Percentiles rank a stretch among this genome's conserved stretches.
phyloP scores from a whole-genome alignment of 2,888 invertebrate genomes.

The Aphodius granarius region DNA sequence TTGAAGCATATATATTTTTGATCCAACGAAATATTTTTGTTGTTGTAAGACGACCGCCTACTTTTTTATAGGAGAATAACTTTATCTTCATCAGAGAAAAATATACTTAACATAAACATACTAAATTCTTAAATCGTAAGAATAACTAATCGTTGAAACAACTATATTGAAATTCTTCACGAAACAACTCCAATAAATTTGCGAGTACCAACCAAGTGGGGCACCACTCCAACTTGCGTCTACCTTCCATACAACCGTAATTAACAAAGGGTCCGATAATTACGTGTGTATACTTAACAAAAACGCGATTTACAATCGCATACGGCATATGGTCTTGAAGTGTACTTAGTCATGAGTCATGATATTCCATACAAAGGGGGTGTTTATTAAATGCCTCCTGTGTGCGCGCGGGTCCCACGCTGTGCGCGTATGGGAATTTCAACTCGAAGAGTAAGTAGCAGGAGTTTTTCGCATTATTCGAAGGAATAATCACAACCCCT shows the following conservation, averaged over 20 bases:
- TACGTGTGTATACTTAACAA: conserved; percentile 22
- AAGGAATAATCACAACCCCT: neutral
- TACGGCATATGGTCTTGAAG: neutral
- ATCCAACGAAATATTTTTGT: too few species aligned
- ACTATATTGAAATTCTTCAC: too few species aligned
- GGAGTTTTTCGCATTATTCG: neutral
- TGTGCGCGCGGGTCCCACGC: conserved; percentile 35
- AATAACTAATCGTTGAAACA: too few species aligned
- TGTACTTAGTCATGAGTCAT: conserved; percentile 23
- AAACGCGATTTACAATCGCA: conserved; percentile 20
- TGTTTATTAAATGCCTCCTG: conserved; percentile 36
- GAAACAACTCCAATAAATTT: too few species aligned
- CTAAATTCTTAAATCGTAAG: too few species aligned
- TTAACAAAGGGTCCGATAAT: conserved; percentile 22
- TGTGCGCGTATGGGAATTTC: conserved; percentile 35
- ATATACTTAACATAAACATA: too few species aligned
- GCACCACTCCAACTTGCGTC: neutral
- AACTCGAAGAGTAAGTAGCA: neutral
- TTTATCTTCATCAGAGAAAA: too few species aligned
- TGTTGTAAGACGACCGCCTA: too few species aligned
- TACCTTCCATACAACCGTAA: neutral
- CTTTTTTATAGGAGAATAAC: too few species aligned
- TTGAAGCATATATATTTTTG: too few species aligned
- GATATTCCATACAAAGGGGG: conserved; percentile 29
- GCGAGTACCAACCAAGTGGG: too few species aligned